phyloP scores from a whole-genome alignment of 2,113 vertebrate genomes.

The Oophaga pumilio region DNA sequence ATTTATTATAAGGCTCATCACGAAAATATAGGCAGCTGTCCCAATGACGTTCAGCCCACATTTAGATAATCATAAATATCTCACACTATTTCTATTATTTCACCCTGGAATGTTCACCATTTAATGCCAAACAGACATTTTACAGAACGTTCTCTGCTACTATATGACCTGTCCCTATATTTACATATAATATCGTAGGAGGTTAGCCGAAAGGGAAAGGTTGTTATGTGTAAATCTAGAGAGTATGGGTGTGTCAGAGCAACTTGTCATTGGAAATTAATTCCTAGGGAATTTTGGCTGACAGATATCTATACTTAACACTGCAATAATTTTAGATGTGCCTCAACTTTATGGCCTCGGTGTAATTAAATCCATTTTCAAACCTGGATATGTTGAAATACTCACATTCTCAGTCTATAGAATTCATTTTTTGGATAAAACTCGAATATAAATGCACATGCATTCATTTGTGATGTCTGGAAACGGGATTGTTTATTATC shows the following conservation, averaged over 20 bases:
- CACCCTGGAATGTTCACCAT: not conserved
- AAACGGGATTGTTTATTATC: conserved; percentile 44
- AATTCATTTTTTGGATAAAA: not conserved
- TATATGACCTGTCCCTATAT: not conserved
- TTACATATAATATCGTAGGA: conserved; percentile 10
- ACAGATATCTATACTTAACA: conserved; percentile 39
- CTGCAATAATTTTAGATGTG: conserved; percentile 49
- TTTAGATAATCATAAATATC: conserved; percentile 28
- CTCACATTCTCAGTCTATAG: conserved; percentile 45
- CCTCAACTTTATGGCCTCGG: conserved; percentile 30
- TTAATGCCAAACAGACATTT: conserved; percentile 30
- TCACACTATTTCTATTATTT: conserved; percentile 32
- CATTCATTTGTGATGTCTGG: conserved; percentile 21
- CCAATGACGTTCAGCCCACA: conserved; percentile 6
- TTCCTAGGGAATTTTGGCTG: conserved; percentile 44
- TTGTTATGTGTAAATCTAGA: conserved; percentile 21
- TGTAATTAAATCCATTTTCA: conserved; percentile 54
- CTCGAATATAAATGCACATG: conserved; percentile 9
- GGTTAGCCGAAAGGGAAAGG: conserved; percentile 7
- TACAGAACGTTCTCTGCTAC: conserved; percentile 1
- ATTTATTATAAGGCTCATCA: conserved; percentile 11
- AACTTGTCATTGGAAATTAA: conserved; percentile 37
- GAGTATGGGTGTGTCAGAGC: conserved; percentile 38
- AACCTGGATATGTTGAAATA: conserved; percentile 32
- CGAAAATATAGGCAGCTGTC: conserved; percentile 45